phyloP scores from a whole-genome alignment of 2,113 vertebrate genomes.

The Pelodiscus sinensis region DNA sequence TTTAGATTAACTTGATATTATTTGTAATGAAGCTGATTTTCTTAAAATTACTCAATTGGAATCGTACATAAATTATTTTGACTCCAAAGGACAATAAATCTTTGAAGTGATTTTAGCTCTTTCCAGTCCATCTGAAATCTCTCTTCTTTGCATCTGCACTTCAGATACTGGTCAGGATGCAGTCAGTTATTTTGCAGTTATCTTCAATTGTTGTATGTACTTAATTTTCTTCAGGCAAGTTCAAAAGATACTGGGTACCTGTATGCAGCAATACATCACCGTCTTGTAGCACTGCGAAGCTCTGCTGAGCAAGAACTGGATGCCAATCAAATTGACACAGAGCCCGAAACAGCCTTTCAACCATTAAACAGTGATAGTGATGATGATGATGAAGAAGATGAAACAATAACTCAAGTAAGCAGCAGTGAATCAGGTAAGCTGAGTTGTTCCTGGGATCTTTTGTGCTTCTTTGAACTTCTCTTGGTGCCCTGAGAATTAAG shows the following conservation, averaged over 20 bases:
- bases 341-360: conserved; percentile 56
- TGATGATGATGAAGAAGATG: conserved; percentile 78
- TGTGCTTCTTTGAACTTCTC: not conserved
- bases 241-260: conserved; percentile 80
- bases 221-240: conserved; percentile 71
- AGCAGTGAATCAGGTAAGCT: conserved; percentile 74
- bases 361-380: conserved; percentile 72
- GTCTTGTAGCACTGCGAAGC: conserved; percentile 80
- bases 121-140: not conserved
- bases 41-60: not conserved
- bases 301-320: conserved; percentile 56
- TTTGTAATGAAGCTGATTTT: not conserved
- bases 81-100: not conserved
- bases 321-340: conserved; percentile 15
- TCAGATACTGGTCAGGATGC: not conserved
- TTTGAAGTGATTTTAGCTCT: not conserved
- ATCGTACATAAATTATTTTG: not conserved
- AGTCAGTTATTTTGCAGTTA: not conserved
- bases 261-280: conserved; percentile 85
- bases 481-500: not conserved
- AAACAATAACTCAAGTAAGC: conserved; percentile 48
- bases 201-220: not conserved
- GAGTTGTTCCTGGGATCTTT: not conserved
- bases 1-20: not conserved
- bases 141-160: not conserved